Percentiles rank a stretch among this genome's conserved stretches.
These are phyloP conservation scores for Sitta carolinensis DNA, from an alignment of 2,797 vertebrate genomes.

Conservation along the genomic window DNA sequence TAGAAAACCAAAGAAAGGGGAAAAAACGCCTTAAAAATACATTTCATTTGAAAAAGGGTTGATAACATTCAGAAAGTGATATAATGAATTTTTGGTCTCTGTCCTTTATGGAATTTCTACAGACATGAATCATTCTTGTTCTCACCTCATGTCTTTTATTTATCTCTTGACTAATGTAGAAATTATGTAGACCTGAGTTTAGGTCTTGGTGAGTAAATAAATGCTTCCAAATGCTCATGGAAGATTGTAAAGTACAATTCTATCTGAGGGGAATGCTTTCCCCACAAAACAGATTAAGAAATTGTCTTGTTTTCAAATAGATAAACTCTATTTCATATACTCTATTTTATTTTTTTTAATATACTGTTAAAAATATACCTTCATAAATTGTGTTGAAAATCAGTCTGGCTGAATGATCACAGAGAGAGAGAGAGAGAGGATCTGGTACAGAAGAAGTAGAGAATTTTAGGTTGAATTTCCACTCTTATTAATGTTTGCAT, in stretches of 20 bases:
- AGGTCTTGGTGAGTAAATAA: not conserved
- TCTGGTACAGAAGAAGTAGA: not conserved
- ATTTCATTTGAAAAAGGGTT: not conserved
- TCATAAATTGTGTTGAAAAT: not conserved
- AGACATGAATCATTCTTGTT: not conserved
- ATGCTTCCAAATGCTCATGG: not conserved
- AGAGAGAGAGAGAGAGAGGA: not conserved
- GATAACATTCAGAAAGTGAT: not conserved
- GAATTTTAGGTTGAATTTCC: not conserved
- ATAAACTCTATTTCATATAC: not conserved
- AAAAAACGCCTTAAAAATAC: not conserved
- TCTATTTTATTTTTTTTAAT: not conserved
- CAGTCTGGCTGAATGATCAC: not conserved
- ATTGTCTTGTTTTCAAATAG: not conserved
- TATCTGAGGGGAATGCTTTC: not conserved
- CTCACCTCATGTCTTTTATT: not conserved
- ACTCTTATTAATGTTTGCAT: not conserved
- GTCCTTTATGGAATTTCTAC: not conserved
- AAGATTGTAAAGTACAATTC: not conserved
- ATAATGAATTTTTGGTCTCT: not conserved
- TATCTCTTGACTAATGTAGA: not conserved
- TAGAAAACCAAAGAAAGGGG: not conserved
- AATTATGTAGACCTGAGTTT: not conserved
- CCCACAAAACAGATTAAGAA: not conserved
- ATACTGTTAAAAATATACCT: not conserved